Evolutionary conservation across 2,888 invertebrate genomes (phyloP).

Genomic region (Anaspis maculata): DNA sequence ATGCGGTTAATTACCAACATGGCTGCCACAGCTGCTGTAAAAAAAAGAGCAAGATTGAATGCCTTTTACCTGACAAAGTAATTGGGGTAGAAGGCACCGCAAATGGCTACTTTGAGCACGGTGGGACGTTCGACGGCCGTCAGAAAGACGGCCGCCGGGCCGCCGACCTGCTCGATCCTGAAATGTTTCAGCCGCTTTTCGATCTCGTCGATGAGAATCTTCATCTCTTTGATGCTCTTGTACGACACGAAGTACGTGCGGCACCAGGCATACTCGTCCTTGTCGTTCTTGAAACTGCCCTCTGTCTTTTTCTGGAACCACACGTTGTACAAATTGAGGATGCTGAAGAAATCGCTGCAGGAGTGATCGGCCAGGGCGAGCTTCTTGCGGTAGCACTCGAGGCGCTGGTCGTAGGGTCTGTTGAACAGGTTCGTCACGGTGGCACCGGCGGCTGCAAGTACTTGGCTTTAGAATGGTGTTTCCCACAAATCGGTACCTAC

Average conservation of each 20-base stretch:
- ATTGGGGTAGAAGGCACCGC: constrained; percentile 90
- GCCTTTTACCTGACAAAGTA: constrained; percentile 78
- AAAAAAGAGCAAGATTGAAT: no score
- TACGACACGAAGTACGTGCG: constrained; percentile 60
- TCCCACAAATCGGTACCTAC: no score
- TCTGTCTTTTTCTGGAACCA: constrained; percentile 46
- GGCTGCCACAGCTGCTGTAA: no score
- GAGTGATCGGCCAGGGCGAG: constrained; percentile 76
- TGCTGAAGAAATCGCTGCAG: constrained; percentile 77
- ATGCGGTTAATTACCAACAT: no score
- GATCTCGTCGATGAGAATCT: constrained; percentile 64
- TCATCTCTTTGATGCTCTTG: constrained; percentile 64
- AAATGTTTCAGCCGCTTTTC: constrained; percentile 50
- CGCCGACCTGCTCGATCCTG: constrained; percentile 51
- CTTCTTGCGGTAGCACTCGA: constrained; percentile 67
- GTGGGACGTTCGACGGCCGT: constrained; percentile 48
- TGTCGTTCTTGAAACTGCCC: constrained; percentile 18
- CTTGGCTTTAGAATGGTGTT: not conserved
- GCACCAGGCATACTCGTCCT: constrained; percentile 51
- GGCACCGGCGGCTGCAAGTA: constrained; percentile 65
- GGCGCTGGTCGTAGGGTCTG: constrained; percentile 58
- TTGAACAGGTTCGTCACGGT: constrained; percentile 74
- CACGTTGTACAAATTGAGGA: constrained; percentile 71
- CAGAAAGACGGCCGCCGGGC: constrained; percentile 41
- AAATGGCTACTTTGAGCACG: constrained; percentile 66